Base-by-base conservation (phyloP, 2,113 vertebrate species). In the Rissa tridactyla region DNA sequence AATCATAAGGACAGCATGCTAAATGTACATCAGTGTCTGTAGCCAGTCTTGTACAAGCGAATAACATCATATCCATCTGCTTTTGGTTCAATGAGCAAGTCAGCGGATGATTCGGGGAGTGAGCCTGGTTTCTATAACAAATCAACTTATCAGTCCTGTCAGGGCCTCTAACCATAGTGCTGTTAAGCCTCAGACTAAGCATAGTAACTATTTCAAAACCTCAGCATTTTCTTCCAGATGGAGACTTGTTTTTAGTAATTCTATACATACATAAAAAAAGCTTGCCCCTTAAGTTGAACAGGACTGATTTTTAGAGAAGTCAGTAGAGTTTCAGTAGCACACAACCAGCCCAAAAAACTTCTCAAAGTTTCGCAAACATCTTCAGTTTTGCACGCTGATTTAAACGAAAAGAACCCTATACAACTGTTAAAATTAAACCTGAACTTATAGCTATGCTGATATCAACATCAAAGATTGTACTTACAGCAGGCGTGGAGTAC, bases 371-470 rank as follows among this genome's bases (percentile, higher is more conserved):
- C 38, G 13, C 44, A 52, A 68, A 82, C 76, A 20, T 3, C 5
- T 85, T 54, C 49, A 15, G 6, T 36, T 79, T 80, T 1, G 1
- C 30, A 71, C 68, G 12, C 9, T 69, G n/a, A 61, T 47, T 55
- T 36, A 42, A 57, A 14, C 10, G 14, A 60, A 84, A 62, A 38
- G 58, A 76, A 5, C 0, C 5, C 4, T 26, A 8, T 10, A 26
- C 51, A 51, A 65, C 5, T 4, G 4, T 42, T 82, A 55, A 60
- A 49, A 51, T 52, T 46, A 42, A 85, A 42, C 5, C 57, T 40
- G 18, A 82, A 54, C 27, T 44, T 30, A 14, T 0, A 36, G 2
- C 1, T 0, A 19, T 22, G 25, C 20, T 44, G 20, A 26, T 60
- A 15, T 19, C 30, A 61, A 5, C 22, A 40, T 38, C 17, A 58